These are phyloP conservation scores for Zapornia atra DNA, from an alignment of 2,113 vertebrate genomes.

Conservation along the genomic window DNA sequence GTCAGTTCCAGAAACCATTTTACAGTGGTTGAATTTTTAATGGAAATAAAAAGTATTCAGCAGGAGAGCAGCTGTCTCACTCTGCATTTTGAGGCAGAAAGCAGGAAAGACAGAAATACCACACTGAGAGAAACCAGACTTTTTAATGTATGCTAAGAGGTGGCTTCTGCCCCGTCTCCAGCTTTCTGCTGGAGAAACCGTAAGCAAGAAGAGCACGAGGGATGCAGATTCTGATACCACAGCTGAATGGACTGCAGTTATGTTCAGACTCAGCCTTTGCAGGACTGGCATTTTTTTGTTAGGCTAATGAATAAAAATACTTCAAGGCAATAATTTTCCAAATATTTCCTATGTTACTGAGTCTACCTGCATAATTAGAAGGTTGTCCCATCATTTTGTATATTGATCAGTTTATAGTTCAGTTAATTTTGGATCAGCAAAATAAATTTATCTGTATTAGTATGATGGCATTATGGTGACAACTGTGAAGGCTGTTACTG, in stretches of 20 bases:
- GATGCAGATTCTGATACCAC: neutral
- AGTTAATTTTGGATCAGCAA: neutral
- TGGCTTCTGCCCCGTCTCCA: neutral
- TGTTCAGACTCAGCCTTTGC: neutral
- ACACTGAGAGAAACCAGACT: neutral
- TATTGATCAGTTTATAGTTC: neutral
- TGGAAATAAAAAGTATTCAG: neutral
- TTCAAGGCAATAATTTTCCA: neutral
- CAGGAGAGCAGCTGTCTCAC: neutral
- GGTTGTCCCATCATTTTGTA: neutral
- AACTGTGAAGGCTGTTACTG: neutral
- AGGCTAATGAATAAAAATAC: neutral
- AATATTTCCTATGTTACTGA: neutral
- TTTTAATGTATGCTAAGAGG: neutral
- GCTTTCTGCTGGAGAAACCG: neutral
- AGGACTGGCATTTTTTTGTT: neutral
- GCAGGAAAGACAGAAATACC: neutral
- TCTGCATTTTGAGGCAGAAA: neutral
- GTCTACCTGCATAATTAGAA: neutral
- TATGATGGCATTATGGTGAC: neutral
- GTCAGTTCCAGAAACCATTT: slow-evolving; percentile 13
- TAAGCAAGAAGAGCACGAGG: neutral
- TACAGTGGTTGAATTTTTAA: slow-evolving; percentile 38
- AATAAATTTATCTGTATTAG: slow-evolving; percentile 5
- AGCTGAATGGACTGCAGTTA: slow-evolving; percentile 5